Evolutionary conservation across 2,888 invertebrate species (phyloP), one percentile per base, ranked within the genome.

Genomic region (Drosophila ezoana): DNA sequence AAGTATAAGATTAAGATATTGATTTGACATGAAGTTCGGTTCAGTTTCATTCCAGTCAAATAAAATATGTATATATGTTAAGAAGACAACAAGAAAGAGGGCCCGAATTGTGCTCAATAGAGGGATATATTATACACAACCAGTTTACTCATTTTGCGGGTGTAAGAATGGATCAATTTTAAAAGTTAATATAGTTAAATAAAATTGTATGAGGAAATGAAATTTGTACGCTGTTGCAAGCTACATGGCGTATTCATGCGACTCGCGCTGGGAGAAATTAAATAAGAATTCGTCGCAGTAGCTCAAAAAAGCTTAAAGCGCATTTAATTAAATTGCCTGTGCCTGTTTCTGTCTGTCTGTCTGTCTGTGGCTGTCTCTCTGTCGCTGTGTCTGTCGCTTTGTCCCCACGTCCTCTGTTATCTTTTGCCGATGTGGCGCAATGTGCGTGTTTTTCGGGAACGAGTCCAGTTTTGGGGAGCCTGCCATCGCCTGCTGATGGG

Each of bases 271-370:
- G 41, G 38, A 43, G 53, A 54, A 65, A 58, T 66, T 6, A 54
- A 66, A 54, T 44, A 66, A 72, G 64, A 66, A 72, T 58, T 58
- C 44, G 41, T 14, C n/a, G 58, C 68, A 64, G 63, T 63, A 61
- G 73, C 62, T 32, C 33, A 47, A 70, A 79, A 81, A 68, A 67
- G 32, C 54, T 76, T 68, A 60, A 83, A 81, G 68, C 76, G 84
- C 87, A 79, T 83, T 83, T 81, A 81, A 83, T 83, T 86, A 83
- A 83, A 86, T 73, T 64, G 79, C 57, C 41, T 47, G 41, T 58
- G 64, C 53, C 33, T 47, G 51, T 60, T 28, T 14, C 6, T 28
- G 28, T 41, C 14, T 38, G n/a, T 10, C 48, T 48, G 45, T 51
- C 35, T 52, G 47, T 61, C 16, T 18, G 9, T 28, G 23, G 11